Percentiles rank a stretch among this genome's conserved stretches.
Evolutionary conservation across 1,140 invertebrate species (phyloP).

Genomic region (Drosophila nebulosa): DNA sequence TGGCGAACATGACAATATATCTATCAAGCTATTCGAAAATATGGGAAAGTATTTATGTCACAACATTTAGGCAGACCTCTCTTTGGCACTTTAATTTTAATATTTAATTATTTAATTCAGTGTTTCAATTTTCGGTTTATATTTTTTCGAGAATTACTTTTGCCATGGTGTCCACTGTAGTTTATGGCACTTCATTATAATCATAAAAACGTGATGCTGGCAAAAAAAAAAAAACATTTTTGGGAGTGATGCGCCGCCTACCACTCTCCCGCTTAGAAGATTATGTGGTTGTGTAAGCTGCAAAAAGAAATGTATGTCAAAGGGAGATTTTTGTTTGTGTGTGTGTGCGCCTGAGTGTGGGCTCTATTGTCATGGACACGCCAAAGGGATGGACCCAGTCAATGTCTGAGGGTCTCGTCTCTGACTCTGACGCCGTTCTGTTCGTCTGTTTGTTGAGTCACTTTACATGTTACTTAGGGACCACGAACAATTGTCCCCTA

Average conservation of each 20-base stretch:
- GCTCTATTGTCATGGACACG: constrained; percentile 61
- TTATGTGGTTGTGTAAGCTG: constrained; percentile 57
- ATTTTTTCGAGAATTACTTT: neutral
- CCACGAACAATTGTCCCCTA: constrained; percentile 46
- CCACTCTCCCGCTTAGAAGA: constrained; percentile 43
- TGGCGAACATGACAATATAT: too few relatives aligned
- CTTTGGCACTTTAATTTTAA: too few relatives aligned
- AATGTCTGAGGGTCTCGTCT: neutral
- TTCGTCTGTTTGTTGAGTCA: neutral
- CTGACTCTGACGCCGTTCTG: neutral
- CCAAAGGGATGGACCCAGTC: constrained; percentile 1
- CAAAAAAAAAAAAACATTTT: constrained; percentile 5
- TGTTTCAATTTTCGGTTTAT: too few relatives aligned
- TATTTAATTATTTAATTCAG: too few relatives aligned
- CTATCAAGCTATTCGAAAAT: too few relatives aligned
- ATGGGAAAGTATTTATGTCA: too few relatives aligned
- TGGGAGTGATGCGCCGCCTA: neutral
- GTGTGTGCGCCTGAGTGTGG: neutral
- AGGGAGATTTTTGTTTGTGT: constrained; percentile 32
- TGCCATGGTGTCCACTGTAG: neutral
- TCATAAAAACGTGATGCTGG: constrained; percentile 21
- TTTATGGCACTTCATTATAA: constrained; percentile 19
- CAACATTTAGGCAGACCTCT: too few relatives aligned
- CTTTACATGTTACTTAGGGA: constrained; percentile 26
- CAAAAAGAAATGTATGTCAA: constrained; percentile 47